Percentiles rank a stretch among this genome's conserved stretches.
Conservation (phyloP, 2,888 invertebrate species). For the Hemithea aestivaria region DNA sequence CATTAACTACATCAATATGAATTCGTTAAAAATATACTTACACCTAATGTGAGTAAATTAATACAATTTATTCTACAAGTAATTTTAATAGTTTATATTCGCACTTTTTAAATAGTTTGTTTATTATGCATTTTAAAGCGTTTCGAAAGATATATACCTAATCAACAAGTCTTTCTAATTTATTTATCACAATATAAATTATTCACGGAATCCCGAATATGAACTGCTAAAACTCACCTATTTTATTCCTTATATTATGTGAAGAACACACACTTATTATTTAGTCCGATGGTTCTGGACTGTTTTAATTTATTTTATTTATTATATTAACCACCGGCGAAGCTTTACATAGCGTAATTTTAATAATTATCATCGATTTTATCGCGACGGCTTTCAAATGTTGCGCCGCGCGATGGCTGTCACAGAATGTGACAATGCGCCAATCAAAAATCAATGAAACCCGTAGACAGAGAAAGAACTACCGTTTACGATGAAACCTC, state of each 20-base stretch:
- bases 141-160: too few relatives aligned
- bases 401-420: conserved; percentile 63
- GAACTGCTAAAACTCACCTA: conserved; percentile 14
- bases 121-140: too few relatives aligned
- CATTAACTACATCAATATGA: too few relatives aligned
- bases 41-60: too few relatives aligned
- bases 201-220: not conserved
- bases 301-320: conserved; percentile 7
- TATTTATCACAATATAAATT: too few relatives aligned
- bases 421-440: conserved; percentile 25
- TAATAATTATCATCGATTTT: conserved; percentile 26
- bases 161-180: too few relatives aligned
- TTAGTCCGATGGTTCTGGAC: not conserved
- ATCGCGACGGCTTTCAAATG: conserved; percentile 60
- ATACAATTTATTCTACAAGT: too few relatives aligned
- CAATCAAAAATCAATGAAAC: conserved; percentile 52
- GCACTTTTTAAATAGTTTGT: too few relatives aligned
- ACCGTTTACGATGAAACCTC: too few relatives aligned
- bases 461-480: too few relatives aligned
- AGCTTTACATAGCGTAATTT: conserved; percentile 22
- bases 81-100: too few relatives aligned
- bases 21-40: not conserved
- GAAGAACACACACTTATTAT: conserved; percentile 6
- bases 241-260: conserved; percentile 1
- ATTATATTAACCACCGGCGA: conserved; percentile 15